Base-by-base conservation (phyloP, 2,797 vertebrate species). In the Galagoides demidoff region DNA sequence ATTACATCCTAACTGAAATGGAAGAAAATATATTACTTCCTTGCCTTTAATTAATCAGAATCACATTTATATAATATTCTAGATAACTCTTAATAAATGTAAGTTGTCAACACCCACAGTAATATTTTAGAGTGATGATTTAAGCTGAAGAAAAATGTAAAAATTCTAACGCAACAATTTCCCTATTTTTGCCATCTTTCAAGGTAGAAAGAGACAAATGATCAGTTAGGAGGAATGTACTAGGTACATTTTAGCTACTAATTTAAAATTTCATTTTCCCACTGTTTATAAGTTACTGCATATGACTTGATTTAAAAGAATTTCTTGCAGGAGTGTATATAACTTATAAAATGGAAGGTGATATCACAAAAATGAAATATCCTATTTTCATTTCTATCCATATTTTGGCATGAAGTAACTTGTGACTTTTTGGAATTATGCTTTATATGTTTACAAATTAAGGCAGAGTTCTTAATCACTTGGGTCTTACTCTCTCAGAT, bases 81-180 rank as follows among this genome's bases (percentile, higher is more conserved):
- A 96, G 27, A 74, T 94, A 98, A 96, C 27, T 88, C 95, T 90
- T 95, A 97, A 95, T 88, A 70, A 92, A 89, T 84, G 84, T 90
- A 85, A 55, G 87, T 93, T 91, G 87, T 63, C 68, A 86, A 43
- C 14, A 85, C 68, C 20, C 74, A 97, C 19, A 97, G 52, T 95
- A 97, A 96, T 94, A 90, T 90, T 97, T 97, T 95, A 96, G 88
- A 98, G 86, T 95, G 79, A 97, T 92, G 61, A 93, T 97, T 98
- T 66, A 95, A 92, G 77, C 22, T 96, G 43, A 92, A 95, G 87
- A 93, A 95, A 97, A 97, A 96, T 73, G 84, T 0, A 45, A 95
- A 97, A 94, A 82, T 92, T 96, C 87, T 92, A 95, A 96, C 76
- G 61, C 87, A 97, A 92, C 3, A 77, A 89, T 94, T 95, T 95